A percentile compares a stretch with the other conserved stretches of the same genome.
Conservation (phyloP, 2,888 invertebrate genomes). For the Apodemia duryi region DNA sequence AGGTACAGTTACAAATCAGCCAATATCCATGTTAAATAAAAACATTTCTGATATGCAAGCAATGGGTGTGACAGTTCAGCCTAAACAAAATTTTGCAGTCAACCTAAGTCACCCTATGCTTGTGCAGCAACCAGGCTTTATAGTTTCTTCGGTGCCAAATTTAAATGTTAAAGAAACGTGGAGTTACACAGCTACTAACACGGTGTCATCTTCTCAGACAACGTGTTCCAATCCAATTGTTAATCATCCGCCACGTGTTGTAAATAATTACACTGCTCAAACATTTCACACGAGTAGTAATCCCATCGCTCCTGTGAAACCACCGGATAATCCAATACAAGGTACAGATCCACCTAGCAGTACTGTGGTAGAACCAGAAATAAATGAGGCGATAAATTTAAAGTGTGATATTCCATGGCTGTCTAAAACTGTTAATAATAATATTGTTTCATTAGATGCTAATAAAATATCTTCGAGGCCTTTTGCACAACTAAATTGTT, state of each 20-base stretch:
- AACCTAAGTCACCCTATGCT: constrained; percentile 73
- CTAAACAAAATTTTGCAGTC: constrained; percentile 75
- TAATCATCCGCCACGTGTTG: constrained; percentile 59
- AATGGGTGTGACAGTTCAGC: constrained; percentile 68
- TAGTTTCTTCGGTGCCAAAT: constrained; percentile 77
- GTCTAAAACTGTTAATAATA: constrained; percentile 72
- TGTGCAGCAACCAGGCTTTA: constrained; percentile 70
- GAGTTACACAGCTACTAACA: constrained; percentile 57
- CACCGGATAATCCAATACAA: constrained; percentile 70
- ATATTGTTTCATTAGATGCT: constrained; percentile 59
- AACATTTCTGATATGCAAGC: constrained; percentile 64
- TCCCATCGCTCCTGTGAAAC: constrained; percentile 69
- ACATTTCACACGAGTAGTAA: constrained; percentile 66
- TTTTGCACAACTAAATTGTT: constrained; percentile 65
- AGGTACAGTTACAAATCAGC: constrained; percentile 56
- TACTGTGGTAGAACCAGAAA: constrained; percentile 63
- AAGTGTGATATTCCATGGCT: constrained; percentile 74
- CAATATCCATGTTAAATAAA: constrained; percentile 65
- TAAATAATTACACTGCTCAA: constrained; percentile 58
- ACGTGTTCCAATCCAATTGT: constrained; percentile 58
- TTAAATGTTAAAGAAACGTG: constrained; percentile 72
- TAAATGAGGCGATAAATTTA: constrained; percentile 46
- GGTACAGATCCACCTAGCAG: constrained; percentile 72
- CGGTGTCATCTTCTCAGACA: constrained; percentile 50
- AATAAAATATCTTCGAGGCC: constrained; percentile 60